Conservation (phyloP, 1,140 invertebrate species). For the Habropoda laboriosa region DNA sequence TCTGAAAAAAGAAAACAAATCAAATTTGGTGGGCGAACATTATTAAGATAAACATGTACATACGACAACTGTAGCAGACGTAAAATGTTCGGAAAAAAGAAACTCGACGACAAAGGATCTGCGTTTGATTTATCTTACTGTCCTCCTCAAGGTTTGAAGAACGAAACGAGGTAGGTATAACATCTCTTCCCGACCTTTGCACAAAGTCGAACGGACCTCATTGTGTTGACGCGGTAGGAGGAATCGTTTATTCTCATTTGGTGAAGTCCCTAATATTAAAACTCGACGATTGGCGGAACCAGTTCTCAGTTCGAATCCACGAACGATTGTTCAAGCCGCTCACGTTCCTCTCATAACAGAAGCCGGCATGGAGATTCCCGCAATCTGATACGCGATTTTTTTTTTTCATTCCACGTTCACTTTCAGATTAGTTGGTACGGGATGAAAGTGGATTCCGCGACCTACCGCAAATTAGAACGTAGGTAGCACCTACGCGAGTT, state of each 20-base stretch:
- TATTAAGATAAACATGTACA: neutral
- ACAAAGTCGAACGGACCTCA: neutral
- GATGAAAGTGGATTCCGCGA: neutral
- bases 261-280: neutral
- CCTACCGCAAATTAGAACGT: neutral
- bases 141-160: too few relatives aligned
- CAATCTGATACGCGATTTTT: slow-evolving; percentile 5
- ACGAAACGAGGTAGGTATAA: too few relatives aligned
- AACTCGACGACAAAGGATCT: too few relatives aligned
- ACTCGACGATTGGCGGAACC: neutral
- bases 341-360: neutral
- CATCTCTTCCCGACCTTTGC: neutral
- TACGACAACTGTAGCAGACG: neutral
- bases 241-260: neutral
- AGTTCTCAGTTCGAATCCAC: neutral
- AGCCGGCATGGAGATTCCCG: neutral
- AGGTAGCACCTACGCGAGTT: neutral
- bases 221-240: neutral
- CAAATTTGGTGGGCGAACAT: neutral
- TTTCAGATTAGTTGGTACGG: too few relatives aligned
- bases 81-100: neutral
- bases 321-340: neutral
- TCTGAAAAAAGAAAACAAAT: too few relatives aligned
- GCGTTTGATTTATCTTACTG: too few relatives aligned
- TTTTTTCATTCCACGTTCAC: neutral